Base-by-base conservation (phyloP, 2,113 vertebrate species). In the Pluvianellus socialis region DNA sequence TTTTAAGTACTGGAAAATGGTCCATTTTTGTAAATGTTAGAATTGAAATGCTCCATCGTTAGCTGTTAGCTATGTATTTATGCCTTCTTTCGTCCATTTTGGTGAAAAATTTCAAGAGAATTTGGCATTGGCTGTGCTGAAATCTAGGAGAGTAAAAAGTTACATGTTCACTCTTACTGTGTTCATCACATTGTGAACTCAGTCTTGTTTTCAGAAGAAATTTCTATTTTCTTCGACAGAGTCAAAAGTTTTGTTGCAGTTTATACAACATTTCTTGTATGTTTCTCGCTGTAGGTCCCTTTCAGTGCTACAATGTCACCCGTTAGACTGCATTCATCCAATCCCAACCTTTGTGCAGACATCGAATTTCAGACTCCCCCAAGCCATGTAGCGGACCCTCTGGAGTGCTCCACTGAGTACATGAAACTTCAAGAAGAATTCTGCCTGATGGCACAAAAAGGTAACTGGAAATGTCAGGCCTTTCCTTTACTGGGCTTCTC, bases 341-440 rank as follows among this genome's bases (percentile, higher is more conserved):
- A 99, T 97, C 99, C 99, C 65, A 99, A 99, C 98, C 99, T 99
- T 47, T 99, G 99, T 94, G 99, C 98, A 47, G 99, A 99, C 92
- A 98, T 99, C 26, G 99, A 99, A 94, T 99, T 98, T 96, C 99
- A 99, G 97, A 98, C 98, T 68, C 98, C 99, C 2, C 98, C 98
- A 55, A 98, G 98, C 83, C 98, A 99, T 40, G 98, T 99, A 92
- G 94, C 98, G 3, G 99, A 99, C 96, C 98, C 98, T 79, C 97
- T 99, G 33, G 99, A 99, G 94, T 98, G 98, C 92, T 98, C 99
- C 70, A 98, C 98, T 5, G 99, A 99, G 97, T 99, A 99, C 97
- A 99, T 99, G 95, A 99, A 99, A 96, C 99, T 99, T 84, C 99
- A 99, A 92, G 99, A 99, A 97, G 99, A 99, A 93, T 99, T 99